Conservation (phyloP, 2,888 invertebrate species). For the Apocheima hispidaria region DNA sequence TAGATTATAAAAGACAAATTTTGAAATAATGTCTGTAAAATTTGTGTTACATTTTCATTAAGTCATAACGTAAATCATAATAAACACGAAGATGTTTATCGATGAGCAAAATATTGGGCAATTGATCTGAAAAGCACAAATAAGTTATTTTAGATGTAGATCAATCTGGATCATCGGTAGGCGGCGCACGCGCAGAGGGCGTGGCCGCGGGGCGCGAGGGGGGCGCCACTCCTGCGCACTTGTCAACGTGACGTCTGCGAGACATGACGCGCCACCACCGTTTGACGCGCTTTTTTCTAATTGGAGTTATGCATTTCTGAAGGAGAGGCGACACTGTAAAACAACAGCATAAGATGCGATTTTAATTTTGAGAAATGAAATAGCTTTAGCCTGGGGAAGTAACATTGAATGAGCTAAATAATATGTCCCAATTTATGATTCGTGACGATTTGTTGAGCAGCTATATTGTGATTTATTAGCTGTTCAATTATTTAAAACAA, state of each 20-base stretch:
- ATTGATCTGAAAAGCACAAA: constrained; percentile 49
- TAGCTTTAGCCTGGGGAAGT: not conserved
- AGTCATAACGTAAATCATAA: constrained; percentile 33
- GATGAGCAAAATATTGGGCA: constrained; percentile 43
- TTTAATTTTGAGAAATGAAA: not conserved
- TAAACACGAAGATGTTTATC: constrained; percentile 35
- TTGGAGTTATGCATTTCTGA: constrained; percentile 32
- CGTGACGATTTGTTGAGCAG: not conserved
- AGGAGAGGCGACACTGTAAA: constrained; percentile 1
- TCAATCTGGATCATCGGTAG: constrained; percentile 76
- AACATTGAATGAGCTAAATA: not conserved
- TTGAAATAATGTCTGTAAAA: not conserved
- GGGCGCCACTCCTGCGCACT: constrained; percentile 74
- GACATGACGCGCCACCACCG: constrained; percentile 60
- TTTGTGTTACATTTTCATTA: not conserved
- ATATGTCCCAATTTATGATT: not conserved
- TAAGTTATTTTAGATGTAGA: constrained; percentile 67
- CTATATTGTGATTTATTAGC: no score
- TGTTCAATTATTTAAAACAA: not conserved
- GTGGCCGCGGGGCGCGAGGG: constrained; percentile 62
- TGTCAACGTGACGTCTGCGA: constrained; percentile 67
- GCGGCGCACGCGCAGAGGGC: constrained; percentile 71
- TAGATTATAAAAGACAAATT: not conserved
- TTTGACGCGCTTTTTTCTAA: constrained; percentile 49
- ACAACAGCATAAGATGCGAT: not conserved